phyloP scores from a whole-genome alignment of 2,888 invertebrate species.

The Amblyjoppa proteus region DNA sequence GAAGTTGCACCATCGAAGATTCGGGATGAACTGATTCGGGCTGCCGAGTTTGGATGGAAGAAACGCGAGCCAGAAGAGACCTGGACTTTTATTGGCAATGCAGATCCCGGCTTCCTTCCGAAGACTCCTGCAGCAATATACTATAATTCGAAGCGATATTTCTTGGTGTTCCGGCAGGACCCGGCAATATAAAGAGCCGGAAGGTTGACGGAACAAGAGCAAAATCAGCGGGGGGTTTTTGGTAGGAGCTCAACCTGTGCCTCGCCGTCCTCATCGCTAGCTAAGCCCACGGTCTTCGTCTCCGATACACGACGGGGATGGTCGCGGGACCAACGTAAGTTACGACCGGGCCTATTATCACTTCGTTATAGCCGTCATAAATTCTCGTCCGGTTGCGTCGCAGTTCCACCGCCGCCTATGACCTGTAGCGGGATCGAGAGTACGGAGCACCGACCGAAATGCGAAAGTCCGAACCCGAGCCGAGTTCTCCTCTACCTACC shows the following conservation, averaged over 20 bases:
- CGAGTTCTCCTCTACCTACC: background rate
- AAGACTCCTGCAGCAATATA: constrained; percentile 61
- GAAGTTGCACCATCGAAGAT: constrained; percentile 55
- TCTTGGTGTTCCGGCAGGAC: constrained; percentile 52
- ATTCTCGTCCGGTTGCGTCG: constrained; percentile 78
- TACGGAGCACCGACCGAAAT: constrained; percentile 26
- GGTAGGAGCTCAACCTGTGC: constrained; percentile 76
- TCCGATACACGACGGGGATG: constrained; percentile 72
- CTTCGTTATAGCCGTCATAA: constrained; percentile 83
- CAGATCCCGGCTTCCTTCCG: constrained; percentile 45
- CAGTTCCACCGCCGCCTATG: constrained; percentile 62
- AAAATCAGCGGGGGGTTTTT: constrained; percentile 75
- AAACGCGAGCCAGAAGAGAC: constrained; percentile 35
- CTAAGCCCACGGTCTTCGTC: constrained; percentile 67
- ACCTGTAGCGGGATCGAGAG: constrained; percentile 27
- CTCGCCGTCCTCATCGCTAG: constrained; percentile 63
- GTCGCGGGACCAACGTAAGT: constrained; percentile 73
- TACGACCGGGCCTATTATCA: constrained; percentile 82
- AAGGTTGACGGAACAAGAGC: constrained; percentile 78
- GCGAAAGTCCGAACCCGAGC: constrained; percentile 47
- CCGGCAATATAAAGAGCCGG: constrained; percentile 69
- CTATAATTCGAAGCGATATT: constrained; percentile 64
- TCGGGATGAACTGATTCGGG: constrained; percentile 65
- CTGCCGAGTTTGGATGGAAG: constrained; percentile 30
- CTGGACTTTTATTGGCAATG: constrained; percentile 50